A percentile compares a stretch with the other conserved stretches of the same genome.
Evolutionary conservation across 2,888 invertebrate species (phyloP).

Genomic region (Callosobruchus maculatus): DNA sequence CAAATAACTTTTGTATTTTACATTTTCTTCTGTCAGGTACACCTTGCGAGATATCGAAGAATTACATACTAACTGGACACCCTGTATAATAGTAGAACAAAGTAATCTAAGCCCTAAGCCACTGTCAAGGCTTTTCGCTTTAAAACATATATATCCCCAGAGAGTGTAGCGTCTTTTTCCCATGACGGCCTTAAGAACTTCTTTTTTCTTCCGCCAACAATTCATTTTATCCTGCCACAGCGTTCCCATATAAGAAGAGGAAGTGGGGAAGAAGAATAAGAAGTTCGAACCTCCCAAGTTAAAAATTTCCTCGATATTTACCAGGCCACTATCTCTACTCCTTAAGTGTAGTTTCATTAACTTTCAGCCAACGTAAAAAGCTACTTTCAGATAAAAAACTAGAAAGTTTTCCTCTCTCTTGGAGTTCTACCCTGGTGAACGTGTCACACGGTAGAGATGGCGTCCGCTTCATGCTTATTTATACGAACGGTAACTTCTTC

Average conservation of each 20-base stretch:
- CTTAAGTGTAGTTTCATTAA: conserved; percentile 38
- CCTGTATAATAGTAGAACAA: not conserved
- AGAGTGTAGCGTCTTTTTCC: not conserved
- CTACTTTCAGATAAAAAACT: conserved; percentile 35
- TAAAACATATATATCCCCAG: not conserved
- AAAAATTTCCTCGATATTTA: conserved; percentile 21
- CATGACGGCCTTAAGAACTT: not conserved
- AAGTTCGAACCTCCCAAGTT: not conserved
- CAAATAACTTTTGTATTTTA: too few species aligned
- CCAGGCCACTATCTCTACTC: conserved; percentile 26
- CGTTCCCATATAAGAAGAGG: not conserved
- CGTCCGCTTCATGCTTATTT: conserved; percentile 23
- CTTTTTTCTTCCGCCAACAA: not conserved
- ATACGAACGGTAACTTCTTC: conserved; percentile 5
- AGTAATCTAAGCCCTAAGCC: not conserved
- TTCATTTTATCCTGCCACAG: not conserved
- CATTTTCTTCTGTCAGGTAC: too few species aligned
- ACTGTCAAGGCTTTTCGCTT: not conserved
- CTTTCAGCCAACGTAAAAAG: conserved; percentile 40
- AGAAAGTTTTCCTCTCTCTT: conserved; percentile 22
- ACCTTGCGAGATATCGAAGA: too few species aligned
- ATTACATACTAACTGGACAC: too few species aligned
- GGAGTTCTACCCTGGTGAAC: conserved; percentile 35
- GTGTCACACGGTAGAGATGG: conserved; percentile 23
- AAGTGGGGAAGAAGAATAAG: not conserved